These are phyloP conservation scores for Agriopis marginaria DNA, from an alignment of 2,888 invertebrate species.

Conservation along the genomic window DNA sequence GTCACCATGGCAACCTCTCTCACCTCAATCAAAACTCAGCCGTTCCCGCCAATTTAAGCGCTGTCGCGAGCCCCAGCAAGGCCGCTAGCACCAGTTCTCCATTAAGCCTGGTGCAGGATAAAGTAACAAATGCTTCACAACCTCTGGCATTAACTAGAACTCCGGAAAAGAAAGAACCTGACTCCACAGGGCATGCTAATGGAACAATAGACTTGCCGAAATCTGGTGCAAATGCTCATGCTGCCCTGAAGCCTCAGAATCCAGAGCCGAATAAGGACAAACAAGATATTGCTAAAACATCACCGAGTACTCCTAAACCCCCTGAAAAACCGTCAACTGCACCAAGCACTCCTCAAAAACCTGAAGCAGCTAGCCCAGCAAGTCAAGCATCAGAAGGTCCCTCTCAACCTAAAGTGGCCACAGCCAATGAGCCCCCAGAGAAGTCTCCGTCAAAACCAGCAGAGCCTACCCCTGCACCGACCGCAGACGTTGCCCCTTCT, in stretches of 20 bases:
- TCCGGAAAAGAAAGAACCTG: constrained; percentile 80
- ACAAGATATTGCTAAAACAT: constrained; percentile 78
- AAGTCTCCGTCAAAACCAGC: constrained; percentile 74
- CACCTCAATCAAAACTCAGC: constrained; percentile 77
- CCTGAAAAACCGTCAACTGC: constrained; percentile 71
- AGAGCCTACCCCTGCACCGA: constrained; percentile 72
- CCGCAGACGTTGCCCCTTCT: constrained; percentile 75
- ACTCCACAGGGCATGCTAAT: constrained; percentile 74
- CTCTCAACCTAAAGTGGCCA: constrained; percentile 71
- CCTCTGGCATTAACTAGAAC: constrained; percentile 79
- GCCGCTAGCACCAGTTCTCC: constrained; percentile 71
- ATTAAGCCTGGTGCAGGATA: constrained; percentile 78
- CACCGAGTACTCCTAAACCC: constrained; percentile 80
- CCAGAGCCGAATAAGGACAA: constrained; percentile 76
- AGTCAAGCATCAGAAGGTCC: constrained; percentile 63
- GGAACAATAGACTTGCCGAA: constrained; percentile 80
- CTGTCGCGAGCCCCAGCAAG: constrained; percentile 71
- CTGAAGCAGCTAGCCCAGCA: constrained; percentile 61
- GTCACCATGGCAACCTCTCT: constrained; percentile 82
- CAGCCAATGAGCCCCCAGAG: constrained; percentile 73
- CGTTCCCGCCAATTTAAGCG: constrained; percentile 65
- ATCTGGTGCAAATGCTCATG: constrained; percentile 65
- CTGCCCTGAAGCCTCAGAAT: constrained; percentile 72
- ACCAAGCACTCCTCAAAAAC: constrained; percentile 71
- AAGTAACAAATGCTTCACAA: constrained; percentile 61